Percentiles rank a stretch among this genome's conserved stretches.
phyloP scores from a whole-genome alignment of 2,888 invertebrate species.

The Cephus nigrinus region DNA sequence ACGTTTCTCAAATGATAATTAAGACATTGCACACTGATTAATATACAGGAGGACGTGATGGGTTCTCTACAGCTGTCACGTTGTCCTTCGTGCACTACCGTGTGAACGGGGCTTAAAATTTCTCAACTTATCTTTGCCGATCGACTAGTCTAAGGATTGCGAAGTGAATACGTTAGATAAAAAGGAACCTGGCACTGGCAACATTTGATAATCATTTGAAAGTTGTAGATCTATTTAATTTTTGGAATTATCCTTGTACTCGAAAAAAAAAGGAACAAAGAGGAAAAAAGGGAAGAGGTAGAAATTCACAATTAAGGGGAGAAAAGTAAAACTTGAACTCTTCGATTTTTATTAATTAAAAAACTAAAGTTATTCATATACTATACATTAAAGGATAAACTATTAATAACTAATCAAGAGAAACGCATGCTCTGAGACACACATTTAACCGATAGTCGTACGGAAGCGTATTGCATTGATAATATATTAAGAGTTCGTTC shows the following conservation, averaged over 20 bases:
- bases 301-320: neutral
- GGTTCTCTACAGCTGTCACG: neutral
- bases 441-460: slow-evolving; percentile 29
- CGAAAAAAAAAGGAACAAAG: neutral
- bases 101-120: slow-evolving; percentile 12
- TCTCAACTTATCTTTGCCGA: slow-evolving; percentile 18
- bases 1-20: neutral
- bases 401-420: slow-evolving; percentile 8
- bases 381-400: slow-evolving; percentile 25
- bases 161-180: neutral
- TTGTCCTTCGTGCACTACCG: slow-evolving; percentile 8
- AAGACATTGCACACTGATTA: neutral
- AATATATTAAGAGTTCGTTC: slow-evolving; percentile 29
- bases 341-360: slow-evolving; percentile 21
- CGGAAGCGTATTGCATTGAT: slow-evolving; percentile 25
- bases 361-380: slow-evolving; percentile 26
- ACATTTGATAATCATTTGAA: slow-evolving; percentile 50
- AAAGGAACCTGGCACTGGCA: slow-evolving; percentile 17
- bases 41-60: neutral
- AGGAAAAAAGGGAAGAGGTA: slow-evolving; percentile 3
- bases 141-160: slow-evolving; percentile 18
- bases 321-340: slow-evolving; percentile 18
- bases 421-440: slow-evolving; percentile 25
- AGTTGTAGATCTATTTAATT: slow-evolving; percentile 33
- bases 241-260: slow-evolving; percentile 6